These are phyloP conservation scores for Halictus quadricinctus DNA, from an alignment of 2,888 invertebrate species.

Conservation along the genomic window DNA sequence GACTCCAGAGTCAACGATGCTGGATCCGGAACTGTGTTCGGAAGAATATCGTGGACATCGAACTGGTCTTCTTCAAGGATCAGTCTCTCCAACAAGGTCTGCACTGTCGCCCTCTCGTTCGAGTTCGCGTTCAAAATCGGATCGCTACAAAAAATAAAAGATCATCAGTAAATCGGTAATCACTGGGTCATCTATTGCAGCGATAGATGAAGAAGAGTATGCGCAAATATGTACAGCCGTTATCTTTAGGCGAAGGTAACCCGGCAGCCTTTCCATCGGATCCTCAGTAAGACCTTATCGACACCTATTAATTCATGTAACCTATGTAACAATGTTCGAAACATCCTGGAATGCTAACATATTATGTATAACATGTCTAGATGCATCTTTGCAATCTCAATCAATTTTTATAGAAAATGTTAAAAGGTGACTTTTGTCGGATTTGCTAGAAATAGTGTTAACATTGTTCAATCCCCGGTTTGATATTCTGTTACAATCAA, in stretches of 20 bases:
- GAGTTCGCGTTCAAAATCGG: conserved; percentile 94
- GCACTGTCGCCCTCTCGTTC: conserved; percentile 93
- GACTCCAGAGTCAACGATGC: conserved; percentile 93
- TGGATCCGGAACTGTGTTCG: conserved; percentile 97
- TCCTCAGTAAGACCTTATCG: conserved; percentile 49
- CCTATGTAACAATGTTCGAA: conserved; percentile 20
- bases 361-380: conserved; percentile 22
- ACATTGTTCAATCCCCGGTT: neutral
- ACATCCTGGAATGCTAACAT: conserved; percentile 31
- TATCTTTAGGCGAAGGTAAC: conserved; percentile 66
- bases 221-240: conserved; percentile 77
- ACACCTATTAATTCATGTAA: conserved; percentile 47
- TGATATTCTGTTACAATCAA: conserved; percentile 7
- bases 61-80: conserved; percentile 97
- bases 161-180: conserved; percentile 7
- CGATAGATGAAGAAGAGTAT: conserved; percentile 57
- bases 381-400: too few relatives aligned
- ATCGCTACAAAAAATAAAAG: conserved; percentile 84
- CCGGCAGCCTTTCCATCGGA: conserved; percentile 60
- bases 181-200: conserved; percentile 21
- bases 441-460: too few relatives aligned
- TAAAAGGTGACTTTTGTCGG: neutral
- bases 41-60: conserved; percentile 95
- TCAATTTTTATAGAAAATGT: neutral
- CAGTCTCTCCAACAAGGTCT: conserved; percentile 92